These are phyloP conservation scores for Eupithecia centaureata DNA, from an alignment of 2,888 invertebrate species.

Conservation along the genomic window DNA sequence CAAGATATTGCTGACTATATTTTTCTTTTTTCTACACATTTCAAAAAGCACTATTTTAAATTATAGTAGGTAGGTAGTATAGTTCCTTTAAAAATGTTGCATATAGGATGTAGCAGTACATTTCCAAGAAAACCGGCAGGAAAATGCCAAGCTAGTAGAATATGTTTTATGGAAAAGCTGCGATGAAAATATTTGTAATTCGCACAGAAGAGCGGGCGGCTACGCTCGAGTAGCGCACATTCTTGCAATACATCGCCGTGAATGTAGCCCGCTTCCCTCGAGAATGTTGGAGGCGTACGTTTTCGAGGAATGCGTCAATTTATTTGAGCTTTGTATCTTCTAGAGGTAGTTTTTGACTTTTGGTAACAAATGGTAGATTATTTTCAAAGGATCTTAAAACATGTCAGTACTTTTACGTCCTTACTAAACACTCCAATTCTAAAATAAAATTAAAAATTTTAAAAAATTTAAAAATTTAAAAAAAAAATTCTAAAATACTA, in stretches of 20 bases:
- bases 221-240: constrained; percentile 33
- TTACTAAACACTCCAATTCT: too few relatives aligned
- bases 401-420: too few relatives aligned
- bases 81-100: neutral
- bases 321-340: neutral
- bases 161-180: constrained; percentile 6
- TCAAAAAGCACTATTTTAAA: too few relatives aligned
- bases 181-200: constrained; percentile 29
- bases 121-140: neutral
- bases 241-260: constrained; percentile 29
- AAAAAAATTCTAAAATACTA: too few relatives aligned
- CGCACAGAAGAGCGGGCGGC: constrained; percentile 22
- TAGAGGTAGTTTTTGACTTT: neutral
- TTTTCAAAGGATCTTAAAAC: neutral
- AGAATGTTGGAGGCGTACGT: constrained; percentile 29
- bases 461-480: too few relatives aligned
- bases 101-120: neutral
- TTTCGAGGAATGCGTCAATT: constrained; percentile 37
- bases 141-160: neutral
- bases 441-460: too few relatives aligned
- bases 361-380: neutral
- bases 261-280: constrained; percentile 1
- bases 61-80: too few relatives aligned
- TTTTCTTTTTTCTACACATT: too few relatives aligned
- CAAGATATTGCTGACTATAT: too few relatives aligned